A percentile compares a stretch with the other conserved stretches of the same genome.
Conservation (phyloP, 2,113 vertebrate genomes). For the Muntiacus reevesi region DNA sequence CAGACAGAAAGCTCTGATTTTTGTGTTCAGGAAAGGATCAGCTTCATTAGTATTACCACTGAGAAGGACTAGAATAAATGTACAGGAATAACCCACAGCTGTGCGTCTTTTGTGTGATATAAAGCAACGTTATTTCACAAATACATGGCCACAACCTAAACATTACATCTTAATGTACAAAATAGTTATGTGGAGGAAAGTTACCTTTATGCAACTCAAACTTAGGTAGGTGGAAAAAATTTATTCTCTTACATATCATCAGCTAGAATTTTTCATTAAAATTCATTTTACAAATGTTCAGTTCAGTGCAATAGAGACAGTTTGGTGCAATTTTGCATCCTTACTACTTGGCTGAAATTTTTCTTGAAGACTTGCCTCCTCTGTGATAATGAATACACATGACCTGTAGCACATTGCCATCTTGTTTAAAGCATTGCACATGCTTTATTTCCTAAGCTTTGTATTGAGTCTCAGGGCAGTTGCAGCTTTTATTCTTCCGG, state of each 20-base stretch:
- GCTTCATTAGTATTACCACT: neutral
- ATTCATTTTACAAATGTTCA: neutral
- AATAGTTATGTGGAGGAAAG: neutral
- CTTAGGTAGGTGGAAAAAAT: neutral
- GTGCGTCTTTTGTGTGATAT: neutral
- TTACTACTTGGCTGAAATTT: neutral
- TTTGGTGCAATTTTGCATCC: neutral
- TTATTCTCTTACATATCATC: neutral
- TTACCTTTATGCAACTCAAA: neutral
- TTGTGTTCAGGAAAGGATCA: neutral
- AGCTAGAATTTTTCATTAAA: conserved; percentile 1
- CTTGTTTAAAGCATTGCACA: neutral
- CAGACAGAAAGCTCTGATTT: neutral
- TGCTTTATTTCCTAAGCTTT: neutral
- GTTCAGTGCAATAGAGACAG: neutral
- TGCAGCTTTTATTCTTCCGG: neutral
- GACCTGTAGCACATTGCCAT: neutral
- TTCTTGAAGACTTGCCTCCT: neutral
- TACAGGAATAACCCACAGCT: neutral
- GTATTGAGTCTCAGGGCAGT: neutral
- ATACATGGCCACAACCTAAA: neutral
- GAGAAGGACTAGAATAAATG: neutral
- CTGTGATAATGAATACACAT: neutral
- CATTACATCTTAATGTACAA: neutral
- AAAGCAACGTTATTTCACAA: conserved; percentile 13